Conservation (phyloP, 2,888 invertebrate species). For the Drosophila pseudotakahashii region DNA sequence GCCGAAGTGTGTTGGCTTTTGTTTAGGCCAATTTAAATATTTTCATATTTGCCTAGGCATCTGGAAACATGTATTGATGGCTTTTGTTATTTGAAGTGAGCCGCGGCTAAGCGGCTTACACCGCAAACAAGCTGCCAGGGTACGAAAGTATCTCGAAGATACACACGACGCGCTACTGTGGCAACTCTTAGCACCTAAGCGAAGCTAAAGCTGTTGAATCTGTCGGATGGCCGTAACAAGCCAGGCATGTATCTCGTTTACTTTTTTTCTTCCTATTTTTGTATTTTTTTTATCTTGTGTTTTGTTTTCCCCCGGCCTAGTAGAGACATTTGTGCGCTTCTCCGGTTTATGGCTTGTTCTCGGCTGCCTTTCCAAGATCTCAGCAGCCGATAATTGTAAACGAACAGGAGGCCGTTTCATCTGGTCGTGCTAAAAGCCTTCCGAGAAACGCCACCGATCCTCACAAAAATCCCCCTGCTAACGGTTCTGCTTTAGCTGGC, state of each 20-base stretch:
- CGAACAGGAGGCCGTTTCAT: conserved; percentile 23
- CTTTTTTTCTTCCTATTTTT: neutral
- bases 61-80: conserved; percentile 35
- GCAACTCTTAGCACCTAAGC: conserved; percentile 48
- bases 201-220: conserved; percentile 22
- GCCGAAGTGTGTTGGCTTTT: conserved; percentile 40
- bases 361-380: conserved; percentile 46
- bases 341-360: conserved; percentile 70
- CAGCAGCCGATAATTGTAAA: conserved; percentile 39
- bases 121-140: conserved; percentile 46
- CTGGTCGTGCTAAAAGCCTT: conserved; percentile 67
- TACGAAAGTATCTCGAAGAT: conserved; percentile 56
- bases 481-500: conserved; percentile 57
- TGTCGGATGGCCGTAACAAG: conserved; percentile 33
- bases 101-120: conserved; percentile 51
- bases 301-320: conserved; percentile 22
- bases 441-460: conserved; percentile 64
- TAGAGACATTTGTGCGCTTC: conserved; percentile 48
- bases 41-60: conserved; percentile 71
- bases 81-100: conserved; percentile 56
- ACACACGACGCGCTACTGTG: conserved; percentile 43
- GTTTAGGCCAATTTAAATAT: conserved; percentile 46
- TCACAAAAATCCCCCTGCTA: conserved; percentile 47
- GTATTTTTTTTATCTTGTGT: conserved; percentile 30
- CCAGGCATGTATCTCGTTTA: conserved; percentile 38